A percentile compares a stretch with the other conserved stretches of the same genome.
These are phyloP conservation scores for Microcebus tavaratra DNA, from an alignment of 2,113 vertebrate species.

Conservation along the genomic window DNA sequence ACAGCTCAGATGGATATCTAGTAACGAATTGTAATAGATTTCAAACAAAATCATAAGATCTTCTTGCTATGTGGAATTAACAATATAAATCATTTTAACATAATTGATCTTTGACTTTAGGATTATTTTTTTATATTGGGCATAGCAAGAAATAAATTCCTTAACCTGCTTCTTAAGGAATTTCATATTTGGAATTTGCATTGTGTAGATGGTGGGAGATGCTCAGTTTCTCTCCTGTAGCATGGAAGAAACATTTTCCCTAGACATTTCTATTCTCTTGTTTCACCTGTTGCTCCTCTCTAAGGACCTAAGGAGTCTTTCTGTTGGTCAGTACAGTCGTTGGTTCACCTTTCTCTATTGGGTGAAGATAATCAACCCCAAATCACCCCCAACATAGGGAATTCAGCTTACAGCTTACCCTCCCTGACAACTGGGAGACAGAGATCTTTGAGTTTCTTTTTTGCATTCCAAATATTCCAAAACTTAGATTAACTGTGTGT, in stretches of 20 bases:
- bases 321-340: not conserved
- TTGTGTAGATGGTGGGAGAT: not conserved
- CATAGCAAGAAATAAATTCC: not conserved
- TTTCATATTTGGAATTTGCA: not conserved
- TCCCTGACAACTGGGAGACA: not conserved
- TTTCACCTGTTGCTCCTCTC: not conserved
- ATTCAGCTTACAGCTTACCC: not conserved
- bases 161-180: not conserved
- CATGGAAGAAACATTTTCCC: not conserved
- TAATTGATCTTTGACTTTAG: not conserved
- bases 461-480: not conserved
- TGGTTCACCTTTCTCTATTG: not conserved
- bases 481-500: not conserved
- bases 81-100: slow-evolving; percentile 9
- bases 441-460: not conserved
- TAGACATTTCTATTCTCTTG: not conserved
- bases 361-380: not conserved
- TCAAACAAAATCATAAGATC: not conserved
- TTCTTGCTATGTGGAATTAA: not conserved
- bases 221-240: not conserved
- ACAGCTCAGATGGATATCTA: not conserved
- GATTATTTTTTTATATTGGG: not conserved
- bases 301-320: not conserved
- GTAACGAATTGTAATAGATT: not conserved
- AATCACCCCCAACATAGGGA: not conserved